Percentiles rank a stretch among this genome's conserved stretches.
These are phyloP conservation scores for Cryptoprocta ferox DNA, from an alignment of 2,797 vertebrate species.

Conservation along the genomic window DNA sequence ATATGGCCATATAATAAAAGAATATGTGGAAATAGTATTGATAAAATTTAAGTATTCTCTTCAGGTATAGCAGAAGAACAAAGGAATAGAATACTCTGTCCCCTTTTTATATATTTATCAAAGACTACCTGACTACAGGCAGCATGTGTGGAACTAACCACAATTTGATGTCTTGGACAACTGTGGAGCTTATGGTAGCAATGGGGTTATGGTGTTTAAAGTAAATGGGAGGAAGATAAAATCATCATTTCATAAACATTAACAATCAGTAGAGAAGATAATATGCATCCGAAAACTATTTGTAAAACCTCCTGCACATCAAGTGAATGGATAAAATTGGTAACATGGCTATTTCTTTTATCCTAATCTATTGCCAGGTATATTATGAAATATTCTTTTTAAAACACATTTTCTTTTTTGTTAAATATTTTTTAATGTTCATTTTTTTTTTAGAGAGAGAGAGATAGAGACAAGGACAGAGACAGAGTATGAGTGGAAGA, in stretches of 20 bases:
- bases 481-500: too few species aligned
- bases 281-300: not conserved
- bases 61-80: slow-evolving; percentile 57
- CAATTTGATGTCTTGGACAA: not conserved
- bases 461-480: too few species aligned
- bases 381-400: not conserved
- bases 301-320: not conserved
- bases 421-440: too few species aligned
- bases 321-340: not conserved
- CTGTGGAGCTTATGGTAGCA: not conserved
- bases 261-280: not conserved
- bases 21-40: slow-evolving; percentile 58
- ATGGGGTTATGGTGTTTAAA: not conserved
- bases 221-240: not conserved
- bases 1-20: slow-evolving; percentile 60
- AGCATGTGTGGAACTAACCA: not conserved
- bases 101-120: slow-evolving; percentile 67
- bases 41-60: slow-evolving; percentile 72
- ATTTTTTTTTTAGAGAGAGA: too few species aligned
- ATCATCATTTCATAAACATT: not conserved
- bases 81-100: slow-evolving; percentile 29
- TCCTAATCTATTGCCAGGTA: not conserved
- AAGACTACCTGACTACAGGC: slow-evolving; percentile 35
- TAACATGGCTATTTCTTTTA: not conserved
- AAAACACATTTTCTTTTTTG: not conserved